Base-by-base conservation (phyloP, 2,888 invertebrate species). In the Uropetala carovei region DNA sequence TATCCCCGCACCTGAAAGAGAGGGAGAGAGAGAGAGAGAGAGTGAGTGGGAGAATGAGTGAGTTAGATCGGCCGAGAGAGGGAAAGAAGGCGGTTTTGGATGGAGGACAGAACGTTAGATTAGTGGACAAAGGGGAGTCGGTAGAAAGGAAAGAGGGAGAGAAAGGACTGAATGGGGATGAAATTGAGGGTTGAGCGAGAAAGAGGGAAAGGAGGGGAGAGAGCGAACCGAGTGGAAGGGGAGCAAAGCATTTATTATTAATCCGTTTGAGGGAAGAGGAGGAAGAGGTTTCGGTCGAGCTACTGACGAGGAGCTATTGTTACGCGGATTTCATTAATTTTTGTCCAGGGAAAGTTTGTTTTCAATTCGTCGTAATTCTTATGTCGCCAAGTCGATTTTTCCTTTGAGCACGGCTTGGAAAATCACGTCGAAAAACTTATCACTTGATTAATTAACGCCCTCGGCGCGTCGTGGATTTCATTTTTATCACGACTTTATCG, bases 1-100 rank as follows among this genome's bases (percentile, higher is more conserved):
- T 83, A 11, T 57, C 57, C 84, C 30, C 16, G 59, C 86, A 30
- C 86, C 86, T 22, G 86, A 30, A 86, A 43, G 86, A 30, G 82
- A 43, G 82, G 14, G 82, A 0, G 9, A 13, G 75, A 64, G 64
- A 64, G 64, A 64, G 64, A 64, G 64, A 68, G 68, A 22, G 11
- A 68, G 14, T 16, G 16, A n/a, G 8, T 8, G 9, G 68, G 8
- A 27, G 75, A 22, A 30, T 13, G 81, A 30, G 22, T 2, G 5
- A 22, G n/a, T 16, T 75, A 13, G 81, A 30, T 27, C 13, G 81
- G 27, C 13, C 27, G 75, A 13, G n/a, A 18, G 22, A 14, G 75
- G 82, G 43, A 43, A 16, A 10, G 82, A 7, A 14, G 30, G 7
- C 9, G 8, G 30, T 22, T 9, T 22, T 0, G 22, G 75, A 43